Evolutionary conservation across 2,797 vertebrate species (phyloP).

Genomic region (Silurus aristotelis): DNA sequence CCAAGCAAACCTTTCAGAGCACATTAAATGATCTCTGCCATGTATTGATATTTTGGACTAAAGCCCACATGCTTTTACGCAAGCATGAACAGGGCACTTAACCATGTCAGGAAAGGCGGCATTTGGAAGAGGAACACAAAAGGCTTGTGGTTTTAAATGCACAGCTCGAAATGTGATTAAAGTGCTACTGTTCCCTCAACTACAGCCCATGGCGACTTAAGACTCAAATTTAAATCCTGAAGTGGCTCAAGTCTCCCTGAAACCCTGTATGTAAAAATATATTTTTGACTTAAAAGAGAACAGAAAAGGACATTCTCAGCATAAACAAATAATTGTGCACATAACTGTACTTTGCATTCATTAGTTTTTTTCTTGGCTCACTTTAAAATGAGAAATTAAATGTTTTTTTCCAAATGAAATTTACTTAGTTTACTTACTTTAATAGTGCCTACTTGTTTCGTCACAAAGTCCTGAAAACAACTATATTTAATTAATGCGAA

Average conservation of each 20-base stretch:
- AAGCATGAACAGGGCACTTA: conserved; percentile 42
- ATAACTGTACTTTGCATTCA: neutral
- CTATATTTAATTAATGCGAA: neutral
- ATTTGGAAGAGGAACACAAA: conserved; percentile 17
- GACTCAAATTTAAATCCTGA: neutral
- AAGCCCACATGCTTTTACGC: conserved; percentile 37
- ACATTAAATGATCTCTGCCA: conserved; percentile 26
- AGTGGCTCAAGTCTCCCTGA: neutral
- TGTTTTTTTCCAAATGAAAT: neutral
- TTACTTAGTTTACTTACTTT: neutral
- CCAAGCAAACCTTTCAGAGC: conserved; percentile 21
- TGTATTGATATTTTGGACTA: conserved; percentile 44
- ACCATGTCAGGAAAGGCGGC: conserved; percentile 10
- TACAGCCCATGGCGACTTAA: neutral
- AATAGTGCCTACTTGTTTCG: neutral
- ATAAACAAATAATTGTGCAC: neutral
- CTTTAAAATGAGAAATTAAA: neutral
- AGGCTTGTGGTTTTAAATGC: conserved; percentile 41
- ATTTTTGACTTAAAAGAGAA: neutral
- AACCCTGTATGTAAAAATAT: neutral
- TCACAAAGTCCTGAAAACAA: neutral
- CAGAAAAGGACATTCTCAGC: neutral
- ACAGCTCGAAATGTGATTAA: conserved; percentile 48
- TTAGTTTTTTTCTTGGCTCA: neutral
- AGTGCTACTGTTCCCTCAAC: conserved; percentile 39